Base-by-base conservation (phyloP, 2,888 invertebrate genomes). In the Aphidius colemani region DNA sequence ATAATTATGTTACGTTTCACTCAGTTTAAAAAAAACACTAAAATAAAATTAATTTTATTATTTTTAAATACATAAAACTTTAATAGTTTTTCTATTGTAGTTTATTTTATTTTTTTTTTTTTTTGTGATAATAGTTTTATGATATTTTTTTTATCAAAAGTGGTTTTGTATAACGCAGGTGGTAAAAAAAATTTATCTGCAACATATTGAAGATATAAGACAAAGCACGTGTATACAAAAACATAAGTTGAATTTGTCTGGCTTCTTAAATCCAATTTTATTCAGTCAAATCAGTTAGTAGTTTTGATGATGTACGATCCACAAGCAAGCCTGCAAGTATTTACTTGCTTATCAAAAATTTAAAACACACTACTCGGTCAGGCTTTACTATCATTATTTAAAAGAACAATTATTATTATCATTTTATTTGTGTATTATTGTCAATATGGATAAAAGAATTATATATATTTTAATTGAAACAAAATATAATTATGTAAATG, bases 221-320 rank as follows among this genome's bases (percentile, higher is more conserved):
- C 13, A 39, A 57, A 53, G 65, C 67, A 70, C 70, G 66, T 70
- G 70, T 72, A 65, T 65, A 69, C 61, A 66, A 65, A 75, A 75
- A 76, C 66, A 72, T 68, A 69, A 66, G 61, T 67, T 66, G 65
- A 10, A 46, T 55, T 63, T 69, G 46, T 70, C 65, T 59, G 80
- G 76, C 73, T 79, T 80, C 80, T 68, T 67, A 60, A 80, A 80
- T 79, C 79, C 77, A 74, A 78, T 75, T 73, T 65, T 71, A 70
- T 71, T 69, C 68, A 69, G 39, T 11, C 30, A 69, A 72, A 60
- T 40, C 46, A 13, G 46, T 56, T 7, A 44, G 30, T 9, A 39
- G 57, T 46, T 57, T 46, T 39, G 18, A 57, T 39, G 46, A 46
- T 57, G 46, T 18, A 18, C 13, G 13, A 18, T 30, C 3, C 30